Evolutionary conservation across 2,797 vertebrate genomes (phyloP), one percentile per base, ranked within the genome.

Genomic region (Coregonus ussuriensis): DNA sequence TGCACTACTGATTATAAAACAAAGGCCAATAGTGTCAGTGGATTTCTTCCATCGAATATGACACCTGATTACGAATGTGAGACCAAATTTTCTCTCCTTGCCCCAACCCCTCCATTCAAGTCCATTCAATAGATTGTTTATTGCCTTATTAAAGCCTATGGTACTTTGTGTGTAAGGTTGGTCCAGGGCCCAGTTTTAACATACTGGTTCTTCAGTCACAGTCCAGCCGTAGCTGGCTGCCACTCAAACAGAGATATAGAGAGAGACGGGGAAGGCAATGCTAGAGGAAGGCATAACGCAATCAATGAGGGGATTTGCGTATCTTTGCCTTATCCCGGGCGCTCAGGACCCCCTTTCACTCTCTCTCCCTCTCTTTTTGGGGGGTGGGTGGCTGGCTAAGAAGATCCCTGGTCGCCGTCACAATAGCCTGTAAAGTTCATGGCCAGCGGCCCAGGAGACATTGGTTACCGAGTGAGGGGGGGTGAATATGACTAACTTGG

Each of bases 371-470:
- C 51, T 56, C 13, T 67, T 41, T 16, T 47, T 47, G 3, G 37
- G 67, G 68, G 51, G 41, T 47, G 41, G 70, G 74, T 69, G 74
- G 74, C 71, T 66, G 52, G 14, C 59, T 77, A 69, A 82, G 78
- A 79, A 72, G 75, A 74, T 67, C n/a, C 74, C 72, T 70, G 73
- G 80, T 21, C 3, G 74, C 73, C 69, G 71, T 37, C 54, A 88
- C 84, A 89, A 86, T 85, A 75, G 81, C 77, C 73, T 84, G 85
- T 89, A 86, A 93, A 93, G 91, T 93, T 93, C 92, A 93, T 81
- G 89, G 88, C 79, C 88, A 90, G 66, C 52, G 63, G 78, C 79
- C 76, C 6, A 25, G 69, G 71, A 37, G 88, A 92, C 89, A 93
- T 93, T 87, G 81, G 74, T 35, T 16, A 31, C 84, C 77, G n/a